Conservation (phyloP, 2,888 invertebrate genomes). For the Scaptomyza parva region DNA sequence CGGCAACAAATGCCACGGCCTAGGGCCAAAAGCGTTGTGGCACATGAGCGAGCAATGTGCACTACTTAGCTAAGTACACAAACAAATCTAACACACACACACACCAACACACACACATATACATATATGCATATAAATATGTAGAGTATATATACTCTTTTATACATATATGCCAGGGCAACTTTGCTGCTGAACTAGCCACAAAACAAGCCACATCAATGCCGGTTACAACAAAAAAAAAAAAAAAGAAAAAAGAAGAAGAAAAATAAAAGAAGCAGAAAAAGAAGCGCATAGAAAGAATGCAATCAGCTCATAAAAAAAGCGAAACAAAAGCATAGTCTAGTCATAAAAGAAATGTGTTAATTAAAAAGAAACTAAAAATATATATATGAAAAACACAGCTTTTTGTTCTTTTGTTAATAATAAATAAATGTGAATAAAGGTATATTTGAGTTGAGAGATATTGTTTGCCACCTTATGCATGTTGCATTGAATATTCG, state of each 20-base stretch:
- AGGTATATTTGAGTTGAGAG: too few species aligned
- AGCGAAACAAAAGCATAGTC: background rate
- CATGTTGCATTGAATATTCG: background rate
- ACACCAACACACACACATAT: background rate
- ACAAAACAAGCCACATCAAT: background rate
- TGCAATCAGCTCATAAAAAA: conserved; percentile 3
- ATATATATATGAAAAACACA: too few species aligned
- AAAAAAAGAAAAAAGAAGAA: too few species aligned
- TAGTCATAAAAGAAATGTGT: background rate
- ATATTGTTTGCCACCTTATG: too few species aligned
- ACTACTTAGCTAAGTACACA: conserved; percentile 33
- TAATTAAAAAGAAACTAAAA: conserved; percentile 7
- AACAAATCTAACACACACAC: background rate
- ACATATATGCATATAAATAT: background rate
- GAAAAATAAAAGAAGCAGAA: too few species aligned
- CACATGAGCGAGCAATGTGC: conserved; percentile 54
- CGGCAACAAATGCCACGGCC: conserved; percentile 55
- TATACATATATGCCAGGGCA: background rate
- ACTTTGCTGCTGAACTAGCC: background rate
- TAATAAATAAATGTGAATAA: too few species aligned
- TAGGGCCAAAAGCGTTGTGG: conserved; percentile 56
- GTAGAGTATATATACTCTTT: background rate
- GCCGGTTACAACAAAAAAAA: background rate
- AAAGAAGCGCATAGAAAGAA: conserved; percentile 26
- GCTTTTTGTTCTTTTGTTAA: too few species aligned